Evolutionary conservation across 2,888 invertebrate species (phyloP), one percentile per base, ranked within the genome.

Genomic region (Stegana nigrithorax): DNA sequence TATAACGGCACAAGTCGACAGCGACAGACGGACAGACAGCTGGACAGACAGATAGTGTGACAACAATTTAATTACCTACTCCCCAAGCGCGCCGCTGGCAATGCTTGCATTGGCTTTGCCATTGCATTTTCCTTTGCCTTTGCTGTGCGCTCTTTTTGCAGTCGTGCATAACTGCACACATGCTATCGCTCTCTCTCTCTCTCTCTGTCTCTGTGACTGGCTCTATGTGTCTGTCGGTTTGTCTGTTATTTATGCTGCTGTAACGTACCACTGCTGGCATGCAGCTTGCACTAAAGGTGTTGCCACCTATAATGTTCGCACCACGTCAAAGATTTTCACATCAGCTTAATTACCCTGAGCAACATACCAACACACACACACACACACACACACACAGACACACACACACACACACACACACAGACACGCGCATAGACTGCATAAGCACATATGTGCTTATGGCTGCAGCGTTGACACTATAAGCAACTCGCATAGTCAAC

Each of bases 21-120:
- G 36, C 10, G 21, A 53, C 53, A 12, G 32, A 53, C 10, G 17
- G 4, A 19, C 53, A 21, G 53, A 44, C 21, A n/a, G 27, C 45
- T 19, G 27, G 45, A 57, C 42, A 25, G 42, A 59, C 29, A 55
- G 55, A 7, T 4, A 26, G 62, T 58, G 25, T 60, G 67, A 65
- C 69, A 69, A 67, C 60, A 73, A 70, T 79, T 79, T 79, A 79
- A 79, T 77, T 74, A 73, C 77, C 73, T 62, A 63, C 69, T 65
- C 69, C 53, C 42, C 45, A 36, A n/a, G 14, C n/a, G 19, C 19
- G 51, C 26, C 27, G 26, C n/a, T 45, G 14, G 12, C 23, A 5
- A 19, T 21, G 7, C 23, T 45, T 12, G 8, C 23, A n/a, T 45
- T 45, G 45, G 21, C 23, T 19, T 14, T 17, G 44, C 21, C 45